phyloP scores from a whole-genome alignment of 2,797 vertebrate species.

The Acropternis orthonyx region DNA sequence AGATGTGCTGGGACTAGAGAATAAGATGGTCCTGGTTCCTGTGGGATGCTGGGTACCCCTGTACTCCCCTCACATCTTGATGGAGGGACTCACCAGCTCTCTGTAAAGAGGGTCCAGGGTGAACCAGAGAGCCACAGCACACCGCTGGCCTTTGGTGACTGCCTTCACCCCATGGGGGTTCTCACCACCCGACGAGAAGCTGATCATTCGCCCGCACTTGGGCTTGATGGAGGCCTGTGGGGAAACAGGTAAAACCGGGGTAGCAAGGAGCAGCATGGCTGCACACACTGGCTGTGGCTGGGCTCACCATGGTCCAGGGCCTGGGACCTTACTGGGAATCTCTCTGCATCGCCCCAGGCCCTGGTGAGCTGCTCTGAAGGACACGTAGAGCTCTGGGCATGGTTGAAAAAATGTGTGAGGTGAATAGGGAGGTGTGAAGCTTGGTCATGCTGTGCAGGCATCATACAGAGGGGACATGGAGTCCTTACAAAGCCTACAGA shows the following conservation, averaged over 20 bases:
- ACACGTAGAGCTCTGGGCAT: neutral
- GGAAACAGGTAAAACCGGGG: neutral
- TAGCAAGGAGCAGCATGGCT: neutral
- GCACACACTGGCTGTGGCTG: neutral
- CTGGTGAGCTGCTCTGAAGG: neutral
- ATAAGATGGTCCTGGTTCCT: neutral
- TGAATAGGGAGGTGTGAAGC: neutral
- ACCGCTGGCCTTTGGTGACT: conserved; percentile 92
- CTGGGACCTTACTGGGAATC: neutral
- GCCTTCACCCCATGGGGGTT: conserved; percentile 97
- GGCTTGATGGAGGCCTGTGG: conserved; percentile 92
- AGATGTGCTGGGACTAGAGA: neutral
- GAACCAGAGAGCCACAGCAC: conserved; percentile 96
- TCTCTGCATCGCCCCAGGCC: fast-evolving
- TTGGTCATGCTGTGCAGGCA: neutral
- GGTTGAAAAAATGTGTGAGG: neutral
- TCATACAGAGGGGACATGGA: neutral
- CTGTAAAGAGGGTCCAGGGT: conserved; percentile 94
- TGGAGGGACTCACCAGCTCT: conserved; percentile 85
- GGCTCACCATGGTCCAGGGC: neutral
- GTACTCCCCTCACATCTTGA: fast-evolving
- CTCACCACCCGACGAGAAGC: conserved; percentile 95
- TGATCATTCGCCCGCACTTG: conserved; percentile 92
- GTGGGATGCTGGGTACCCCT: neutral
- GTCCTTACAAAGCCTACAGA: neutral